These are phyloP conservation scores for Microchrysa polita DNA, from an alignment of 2,888 invertebrate species.

Conservation along the genomic window DNA sequence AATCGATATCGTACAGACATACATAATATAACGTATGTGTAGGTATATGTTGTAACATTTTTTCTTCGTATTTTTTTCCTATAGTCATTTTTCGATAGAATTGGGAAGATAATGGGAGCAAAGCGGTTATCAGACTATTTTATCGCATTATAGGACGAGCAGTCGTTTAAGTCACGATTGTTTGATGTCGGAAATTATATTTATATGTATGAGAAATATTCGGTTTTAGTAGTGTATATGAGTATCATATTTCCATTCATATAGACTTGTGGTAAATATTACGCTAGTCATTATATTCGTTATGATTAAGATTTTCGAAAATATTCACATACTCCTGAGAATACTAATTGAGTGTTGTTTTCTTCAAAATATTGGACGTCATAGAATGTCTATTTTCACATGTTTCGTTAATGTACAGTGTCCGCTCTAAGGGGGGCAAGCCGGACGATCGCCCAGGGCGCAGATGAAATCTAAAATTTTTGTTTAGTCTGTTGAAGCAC, in stretches of 20 bases:
- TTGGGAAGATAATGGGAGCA: slow-evolving; percentile 3
- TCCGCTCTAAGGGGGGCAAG: too few relatives aligned
- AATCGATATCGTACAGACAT: slow-evolving; percentile 35
- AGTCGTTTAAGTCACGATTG: slow-evolving; percentile 32
- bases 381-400: slow-evolving; percentile 29
- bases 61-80: background rate
- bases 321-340: slow-evolving; percentile 1
- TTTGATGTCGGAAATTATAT: slow-evolving; percentile 40
- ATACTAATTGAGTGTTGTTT: slow-evolving; percentile 27
- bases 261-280: background rate
- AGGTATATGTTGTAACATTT: background rate
- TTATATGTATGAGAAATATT: slow-evolving; percentile 26
- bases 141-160: slow-evolving; percentile 31
- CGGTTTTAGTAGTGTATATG: slow-evolving; percentile 2
- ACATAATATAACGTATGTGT: too few relatives aligned
- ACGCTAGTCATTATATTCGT: slow-evolving; percentile 12
- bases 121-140: slow-evolving; percentile 37
- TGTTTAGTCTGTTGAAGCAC: too few relatives aligned
- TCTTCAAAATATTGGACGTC: slow-evolving; percentile 16
- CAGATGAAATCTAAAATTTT: too few relatives aligned
- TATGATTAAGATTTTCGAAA: slow-evolving; percentile 15
- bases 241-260: background rate
- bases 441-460: too few relatives aligned
- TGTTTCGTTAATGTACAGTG: slow-evolving; percentile 4
- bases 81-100: slow-evolving; percentile 21